Base-by-base conservation (phyloP, 2,888 invertebrate genomes). In the Invenusta paracnida region DNA sequence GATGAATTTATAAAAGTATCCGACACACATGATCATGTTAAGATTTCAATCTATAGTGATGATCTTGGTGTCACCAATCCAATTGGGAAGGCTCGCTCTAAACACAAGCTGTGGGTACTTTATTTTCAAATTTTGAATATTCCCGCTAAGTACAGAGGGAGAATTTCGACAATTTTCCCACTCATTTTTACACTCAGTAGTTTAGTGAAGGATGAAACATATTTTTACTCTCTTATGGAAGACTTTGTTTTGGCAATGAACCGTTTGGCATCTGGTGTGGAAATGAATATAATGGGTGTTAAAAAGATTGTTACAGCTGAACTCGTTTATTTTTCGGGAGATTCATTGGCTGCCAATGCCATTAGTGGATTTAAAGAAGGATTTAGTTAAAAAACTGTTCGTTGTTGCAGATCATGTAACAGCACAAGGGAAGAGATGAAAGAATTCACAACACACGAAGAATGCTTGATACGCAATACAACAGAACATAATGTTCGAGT, bases 391-490 rank as follows among this genome's bases (percentile, higher is more conserved):
- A 82, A 30, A 2, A 82, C 82, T 5, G 29, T 29, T 5, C 82
- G 82, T 27, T 82, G 82, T 82, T 82, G 82, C 31, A 29, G 82
- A 28, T 23, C 17, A 2, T 82, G 82, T 82, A 82, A 82, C 23
- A 25, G 25, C 2, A 29, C 29, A 13, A 29, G 82, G 23, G 2
- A 13, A 29, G 27, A 82, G 27, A 82, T 82, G 82, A 82, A 82
- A 30, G 27, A 1, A n/a, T 82, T 82, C 27, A 73, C 48, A 48
- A 48, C 48, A 11, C 48, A 48, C 17, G 5, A 5, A 11, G 48
- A 82, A 13, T 82, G 82, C 23, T 27, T 2, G 2, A 29, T 82
- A 2, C 82, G 82, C 11, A 82, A 82, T 30, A 13, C 31, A 5
- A 13, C 82, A 82, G 82, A 82, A 28, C 82, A 82, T 82, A 23